Evolutionary conservation across 2,888 invertebrate genomes (phyloP), one percentile per base, ranked within the genome.

Genomic region (Trachelus tabidus): DNA sequence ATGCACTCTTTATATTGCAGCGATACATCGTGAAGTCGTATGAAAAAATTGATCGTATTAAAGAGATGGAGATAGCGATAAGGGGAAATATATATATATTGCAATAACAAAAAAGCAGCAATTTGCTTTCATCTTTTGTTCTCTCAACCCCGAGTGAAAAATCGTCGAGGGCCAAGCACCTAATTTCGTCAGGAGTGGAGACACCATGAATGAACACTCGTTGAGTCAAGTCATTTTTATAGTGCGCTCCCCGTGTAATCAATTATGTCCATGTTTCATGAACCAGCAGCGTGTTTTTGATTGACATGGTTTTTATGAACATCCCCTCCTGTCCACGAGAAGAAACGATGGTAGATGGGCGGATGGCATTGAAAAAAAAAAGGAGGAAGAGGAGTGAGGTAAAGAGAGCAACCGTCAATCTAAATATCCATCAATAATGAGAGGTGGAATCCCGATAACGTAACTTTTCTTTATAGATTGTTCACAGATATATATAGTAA

Each of bases 251-350:
- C 23, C 56, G 9, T 56, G 68, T 76, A 76, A 78, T 78, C 78
- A 78, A 78, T 78, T 78, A 78, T 73, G 71, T 76, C 75, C 75
- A 68, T 68, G 75, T 78, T 76, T 76, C 75, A 76, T 78, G 73
- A 76, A 76, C 75, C 73, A 73, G 69, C 31, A 75, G 68, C 73
- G 56, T 56, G 56, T 56, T 56, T 56, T 76, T 78, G 75, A 78
- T 78, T 71, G 77, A 78, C 77, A 78, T 74, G 69, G 75, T 78
- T 78, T 76, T 78, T 78, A 76, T 76, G 71, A 76, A 76, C 73
- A 76, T 75, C 75, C 68, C 68, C 73, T 56, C n/a, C 68, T 71
- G 56, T 56, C 23, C 56, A 68, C 75, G 73, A 31, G 68, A 34
- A 68, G 73, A 73, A 76, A 78, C 56, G 76, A 73, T 71, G 75